These are phyloP conservation scores for Antedon mediterranea DNA, from an alignment of 53 echinoderm and acorn worm species.

Conservation along the genomic window DNA sequence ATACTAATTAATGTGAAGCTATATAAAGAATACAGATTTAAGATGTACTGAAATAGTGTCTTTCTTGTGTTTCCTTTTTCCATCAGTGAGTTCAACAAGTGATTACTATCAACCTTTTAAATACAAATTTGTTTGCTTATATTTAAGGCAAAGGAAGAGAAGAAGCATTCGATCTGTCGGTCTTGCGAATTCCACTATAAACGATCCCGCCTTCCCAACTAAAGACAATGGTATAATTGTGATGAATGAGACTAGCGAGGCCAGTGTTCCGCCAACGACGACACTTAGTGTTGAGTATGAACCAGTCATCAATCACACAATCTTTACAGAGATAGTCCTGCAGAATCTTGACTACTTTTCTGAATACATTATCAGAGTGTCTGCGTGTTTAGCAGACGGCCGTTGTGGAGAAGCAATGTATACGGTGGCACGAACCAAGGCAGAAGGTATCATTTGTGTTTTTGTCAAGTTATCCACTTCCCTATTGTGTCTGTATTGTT, in stretches of 20 bases:
- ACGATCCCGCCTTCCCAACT: neutral
- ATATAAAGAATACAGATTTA: no score
- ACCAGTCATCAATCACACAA: neutral
- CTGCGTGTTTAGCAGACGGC: slow-evolving; percentile 41
- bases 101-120: no score
- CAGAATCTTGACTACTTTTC: slow-evolving; percentile 54
- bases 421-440: slow-evolving; percentile 52
- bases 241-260: neutral
- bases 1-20: no score
- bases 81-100: no score
- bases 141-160: neutral
- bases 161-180: neutral
- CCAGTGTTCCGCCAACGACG: neutral
- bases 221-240: neutral
- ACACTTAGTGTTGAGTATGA: neutral
- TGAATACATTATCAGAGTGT: slow-evolving; percentile 51
- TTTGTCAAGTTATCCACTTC: no score
- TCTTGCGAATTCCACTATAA: neutral
- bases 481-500: no score
- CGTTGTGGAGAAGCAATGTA: slow-evolving; percentile 33
- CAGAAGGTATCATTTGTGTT: slow-evolving; percentile 48
- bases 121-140: neutral
- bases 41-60: no score
- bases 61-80: no score
- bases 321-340: slow-evolving; percentile 5